A percentile compares a stretch with the other conserved stretches of the same genome.
Conservation (phyloP, 2,888 invertebrate genomes). For the Agonopterix alstromeriana region DNA sequence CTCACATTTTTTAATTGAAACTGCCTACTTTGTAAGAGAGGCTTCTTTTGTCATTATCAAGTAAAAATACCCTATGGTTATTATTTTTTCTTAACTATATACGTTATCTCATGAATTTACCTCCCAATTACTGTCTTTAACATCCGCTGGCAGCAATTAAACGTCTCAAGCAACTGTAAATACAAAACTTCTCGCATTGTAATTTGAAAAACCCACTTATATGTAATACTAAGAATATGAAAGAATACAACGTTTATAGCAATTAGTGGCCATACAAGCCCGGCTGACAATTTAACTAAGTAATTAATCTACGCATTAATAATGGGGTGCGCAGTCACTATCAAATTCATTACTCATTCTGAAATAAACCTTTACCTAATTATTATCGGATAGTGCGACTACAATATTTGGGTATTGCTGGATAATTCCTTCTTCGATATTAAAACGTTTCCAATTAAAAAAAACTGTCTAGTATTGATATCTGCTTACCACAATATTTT, state of each 20-base stretch:
- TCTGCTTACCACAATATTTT: too few relatives aligned
- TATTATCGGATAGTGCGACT: too few relatives aligned
- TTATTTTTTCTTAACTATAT: slow-evolving; percentile 15
- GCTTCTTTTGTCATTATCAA: slow-evolving; percentile 1
- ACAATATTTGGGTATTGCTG: too few relatives aligned
- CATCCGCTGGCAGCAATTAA: slow-evolving; percentile 66
- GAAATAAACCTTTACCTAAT: too few relatives aligned
- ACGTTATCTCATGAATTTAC: slow-evolving; percentile 58
- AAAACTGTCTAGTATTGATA: too few relatives aligned
- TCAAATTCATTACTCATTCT: not conserved
- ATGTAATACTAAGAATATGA: slow-evolving; percentile 47
- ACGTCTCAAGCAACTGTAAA: slow-evolving; percentile 70
- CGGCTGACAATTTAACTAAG: slow-evolving; percentile 51
- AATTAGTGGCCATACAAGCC: slow-evolving; percentile 63
- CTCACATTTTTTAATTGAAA: slow-evolving; percentile 3
- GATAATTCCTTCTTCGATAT: too few relatives aligned
- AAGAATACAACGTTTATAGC: slow-evolving; percentile 65
- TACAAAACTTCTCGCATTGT: slow-evolving; percentile 56
- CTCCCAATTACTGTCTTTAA: slow-evolving; percentile 66
- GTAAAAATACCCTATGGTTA: slow-evolving; percentile 7
- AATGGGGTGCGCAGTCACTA: slow-evolving; percentile 19
- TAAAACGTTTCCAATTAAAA: too few relatives aligned
- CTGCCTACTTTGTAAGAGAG: not conserved
- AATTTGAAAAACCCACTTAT: slow-evolving; percentile 61
- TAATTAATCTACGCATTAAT: slow-evolving; percentile 52